These are phyloP conservation scores for Pituophis catenifer DNA, from an alignment of 2,113 vertebrate genomes.

Conservation along the genomic window DNA sequence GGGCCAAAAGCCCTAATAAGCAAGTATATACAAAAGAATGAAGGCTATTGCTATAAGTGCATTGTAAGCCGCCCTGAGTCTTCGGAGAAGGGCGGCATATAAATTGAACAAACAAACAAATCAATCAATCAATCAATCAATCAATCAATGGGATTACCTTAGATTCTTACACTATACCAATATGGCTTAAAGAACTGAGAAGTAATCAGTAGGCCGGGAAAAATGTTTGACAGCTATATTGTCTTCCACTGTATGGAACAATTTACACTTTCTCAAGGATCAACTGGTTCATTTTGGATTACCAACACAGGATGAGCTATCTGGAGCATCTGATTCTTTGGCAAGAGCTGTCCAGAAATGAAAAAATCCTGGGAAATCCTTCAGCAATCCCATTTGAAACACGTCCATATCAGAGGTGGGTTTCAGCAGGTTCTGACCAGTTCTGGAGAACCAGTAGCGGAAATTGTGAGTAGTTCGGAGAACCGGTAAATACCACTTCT, in stretches of 20 bases:
- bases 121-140: too few species aligned
- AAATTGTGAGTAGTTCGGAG: too few species aligned
- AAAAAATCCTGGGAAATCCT: background rate
- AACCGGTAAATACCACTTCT: too few species aligned
- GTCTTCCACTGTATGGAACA: background rate
- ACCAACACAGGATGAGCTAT: background rate
- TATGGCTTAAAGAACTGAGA: background rate
- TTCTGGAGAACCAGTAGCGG: too few species aligned
- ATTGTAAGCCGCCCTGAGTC: too few species aligned
- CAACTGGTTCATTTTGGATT: background rate
- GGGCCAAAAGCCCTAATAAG: too few species aligned
- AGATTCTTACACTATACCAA: background rate
- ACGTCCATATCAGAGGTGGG: background rate
- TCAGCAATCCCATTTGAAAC: background rate
- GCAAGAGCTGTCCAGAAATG: background rate
- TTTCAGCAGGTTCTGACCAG: too few species aligned
- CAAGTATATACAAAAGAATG: too few species aligned
- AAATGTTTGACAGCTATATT: background rate
- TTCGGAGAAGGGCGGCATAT: too few species aligned
- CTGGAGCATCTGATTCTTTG: background rate
- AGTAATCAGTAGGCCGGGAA: background rate
- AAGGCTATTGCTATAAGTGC: too few species aligned
- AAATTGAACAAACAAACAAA: too few species aligned
- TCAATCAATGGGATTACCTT: background rate
- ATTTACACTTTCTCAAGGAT: background rate